These are phyloP conservation scores for Ondatra zibethicus DNA, from an alignment of 2,113 vertebrate genomes.

Conservation along the genomic window DNA sequence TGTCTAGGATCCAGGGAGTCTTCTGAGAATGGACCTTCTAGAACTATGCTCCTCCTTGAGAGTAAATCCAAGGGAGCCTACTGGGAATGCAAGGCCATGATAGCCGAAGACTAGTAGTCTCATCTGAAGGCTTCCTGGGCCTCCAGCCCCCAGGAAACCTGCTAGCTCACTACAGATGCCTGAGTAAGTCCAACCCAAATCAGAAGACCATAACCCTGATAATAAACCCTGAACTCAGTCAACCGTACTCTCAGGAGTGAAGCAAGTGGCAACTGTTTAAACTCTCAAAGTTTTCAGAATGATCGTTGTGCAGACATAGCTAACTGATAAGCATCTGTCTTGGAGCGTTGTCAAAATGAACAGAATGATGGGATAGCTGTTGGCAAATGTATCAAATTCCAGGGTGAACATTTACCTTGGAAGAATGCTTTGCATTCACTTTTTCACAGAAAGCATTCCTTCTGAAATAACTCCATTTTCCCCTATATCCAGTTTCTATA, in stretches of 20 bases:
- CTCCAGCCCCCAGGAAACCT: neutral
- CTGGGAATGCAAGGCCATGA: neutral
- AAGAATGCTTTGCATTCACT: neutral
- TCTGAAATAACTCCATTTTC: conserved; percentile 70
- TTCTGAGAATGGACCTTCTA: neutral
- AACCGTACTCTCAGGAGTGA: neutral
- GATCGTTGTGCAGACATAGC: conserved; percentile 54
- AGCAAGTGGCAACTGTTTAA: neutral
- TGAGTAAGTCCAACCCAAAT: neutral
- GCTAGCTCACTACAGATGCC: neutral
- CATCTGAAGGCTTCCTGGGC: neutral
- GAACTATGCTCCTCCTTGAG: neutral
- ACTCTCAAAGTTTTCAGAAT: neutral
- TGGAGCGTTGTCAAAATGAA: neutral
- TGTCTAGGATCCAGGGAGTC: neutral
- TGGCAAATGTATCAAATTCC: neutral
- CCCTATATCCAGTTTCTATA: conserved; percentile 81
- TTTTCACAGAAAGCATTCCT: conserved; percentile 56
- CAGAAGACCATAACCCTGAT: neutral
- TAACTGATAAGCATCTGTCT: conserved; percentile 39
- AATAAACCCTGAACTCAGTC: neutral
- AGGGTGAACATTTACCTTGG: neutral
- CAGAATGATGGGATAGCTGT: neutral
- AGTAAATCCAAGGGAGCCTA: neutral
- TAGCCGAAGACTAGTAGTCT: neutral